Evolutionary conservation across 2,797 vertebrate species (phyloP).

Genomic region (Malacoraja senta): DNA sequence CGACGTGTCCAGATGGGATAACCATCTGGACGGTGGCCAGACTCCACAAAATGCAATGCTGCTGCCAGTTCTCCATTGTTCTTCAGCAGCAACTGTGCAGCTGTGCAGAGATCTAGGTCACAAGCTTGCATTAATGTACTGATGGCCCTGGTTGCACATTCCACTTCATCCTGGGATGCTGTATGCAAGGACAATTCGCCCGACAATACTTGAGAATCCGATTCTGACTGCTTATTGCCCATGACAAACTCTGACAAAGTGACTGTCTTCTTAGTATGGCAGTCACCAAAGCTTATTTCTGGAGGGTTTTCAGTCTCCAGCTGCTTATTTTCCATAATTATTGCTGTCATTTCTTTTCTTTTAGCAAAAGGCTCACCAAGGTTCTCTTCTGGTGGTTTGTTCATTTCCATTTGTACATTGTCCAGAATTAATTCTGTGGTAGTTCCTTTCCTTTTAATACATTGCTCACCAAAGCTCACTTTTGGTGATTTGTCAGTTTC

Average conservation of each 20-base stretch:
- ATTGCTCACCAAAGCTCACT: not conserved
- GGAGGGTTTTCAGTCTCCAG: not conserved
- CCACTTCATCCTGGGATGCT: constrained; percentile 45
- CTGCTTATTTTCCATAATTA: not conserved
- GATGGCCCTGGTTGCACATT: constrained; percentile 55
- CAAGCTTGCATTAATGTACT: constrained; percentile 67
- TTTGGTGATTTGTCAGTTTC: not conserved
- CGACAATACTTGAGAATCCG: constrained; percentile 42
- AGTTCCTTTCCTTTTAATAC: not conserved
- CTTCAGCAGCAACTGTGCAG: constrained; percentile 78
- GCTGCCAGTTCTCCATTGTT: constrained; percentile 71
- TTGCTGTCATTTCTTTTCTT: not conserved
- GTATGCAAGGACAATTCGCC: constrained; percentile 45
- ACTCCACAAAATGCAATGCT: constrained; percentile 58
- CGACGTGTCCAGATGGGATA: constrained; percentile 60
- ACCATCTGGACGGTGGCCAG: constrained; percentile 54
- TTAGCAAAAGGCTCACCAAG: not conserved
- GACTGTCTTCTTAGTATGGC: not conserved
- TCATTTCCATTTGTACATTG: not conserved
- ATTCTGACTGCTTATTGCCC: not conserved
- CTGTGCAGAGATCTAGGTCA: constrained; percentile 61
- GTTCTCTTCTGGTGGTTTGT: not conserved
- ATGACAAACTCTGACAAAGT: constrained; percentile 22
- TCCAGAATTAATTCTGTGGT: not conserved
- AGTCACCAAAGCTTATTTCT: not conserved